Evolutionary conservation across 2,797 vertebrate genomes (phyloP), one percentile per base, ranked within the genome.

Genomic region (Dendrocincla fuliginosa): DNA sequence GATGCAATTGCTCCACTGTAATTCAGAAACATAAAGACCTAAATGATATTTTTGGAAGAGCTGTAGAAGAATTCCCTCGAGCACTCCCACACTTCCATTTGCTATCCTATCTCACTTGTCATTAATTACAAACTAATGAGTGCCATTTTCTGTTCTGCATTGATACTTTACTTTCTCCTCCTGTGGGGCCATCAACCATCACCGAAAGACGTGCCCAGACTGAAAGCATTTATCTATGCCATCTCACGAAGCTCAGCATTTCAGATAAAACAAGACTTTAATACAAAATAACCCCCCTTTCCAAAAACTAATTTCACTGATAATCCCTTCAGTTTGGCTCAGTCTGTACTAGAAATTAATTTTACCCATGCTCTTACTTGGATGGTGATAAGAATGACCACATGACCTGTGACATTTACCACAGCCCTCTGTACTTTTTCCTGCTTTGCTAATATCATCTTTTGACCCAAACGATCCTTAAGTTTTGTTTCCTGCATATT

Each of bases 121-220:
- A 93, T 91, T 96, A 95, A 93, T 96, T 95, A 91, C 69, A 77
- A 91, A 88, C 70, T 97, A 96, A 97, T 94, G 91, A 94, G 74
- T 90, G 80, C 70, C 92, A 74, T 91, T 96, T 93, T 95, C 85
- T 88, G 25, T 88, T 95, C 93, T 89, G 77, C 77, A 70, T 74
- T 93, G 93, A 94, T 79, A 96, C 91, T 90, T 79, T 93, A 76
- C 30, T 92, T 93, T 94, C 87, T 91, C 67, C 49, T 96, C 91
- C 89, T 80, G 44, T 95, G 94, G 53, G 88, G 83, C 85, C 67
- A 95, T 90, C 86, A 91, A 64, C 80, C 41, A 68, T 68, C 68
- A 59, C 15, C 82, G 77, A 96, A 91, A 70, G 56, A 95, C 30
- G 1, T 90, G 85, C 73, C 87, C 80, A 86, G 89, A 94, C 73